A percentile compares a stretch with the other conserved stretches of the same genome.
Evolutionary conservation across 2,888 invertebrate species (phyloP).

Genomic region (Hermodice carunculata): DNA sequence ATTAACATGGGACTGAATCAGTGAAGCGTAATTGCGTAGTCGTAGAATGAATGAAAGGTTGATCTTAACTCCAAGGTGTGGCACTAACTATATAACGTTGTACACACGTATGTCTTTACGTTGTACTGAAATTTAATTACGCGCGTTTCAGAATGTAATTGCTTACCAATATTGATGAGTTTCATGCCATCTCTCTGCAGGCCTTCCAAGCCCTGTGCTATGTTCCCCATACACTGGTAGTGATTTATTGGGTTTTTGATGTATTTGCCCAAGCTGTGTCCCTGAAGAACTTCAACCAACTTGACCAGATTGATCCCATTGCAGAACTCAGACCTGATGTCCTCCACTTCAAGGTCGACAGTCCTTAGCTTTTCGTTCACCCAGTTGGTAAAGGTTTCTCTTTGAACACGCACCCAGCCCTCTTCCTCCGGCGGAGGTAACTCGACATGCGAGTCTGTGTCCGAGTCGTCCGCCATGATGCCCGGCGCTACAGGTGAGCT

Average conservation of each 20-base stretch:
- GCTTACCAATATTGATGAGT: conserved; percentile 92
- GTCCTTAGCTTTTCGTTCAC: conserved; percentile 80
- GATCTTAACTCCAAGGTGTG: too few relatives aligned
- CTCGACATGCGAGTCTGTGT: conserved; percentile 9
- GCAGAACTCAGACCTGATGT: conserved; percentile 88
- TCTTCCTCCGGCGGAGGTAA: conserved; percentile 23
- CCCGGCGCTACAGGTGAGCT: too few relatives aligned
- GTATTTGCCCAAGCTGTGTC: conserved; percentile 57
- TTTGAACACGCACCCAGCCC: conserved; percentile 76
- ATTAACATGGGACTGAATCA: too few relatives aligned
- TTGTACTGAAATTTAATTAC: too few relatives aligned
- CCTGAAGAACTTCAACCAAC: conserved; percentile 78
- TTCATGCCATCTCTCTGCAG: conserved; percentile 95
- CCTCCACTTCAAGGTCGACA: conserved; percentile 76
- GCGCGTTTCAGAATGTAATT: background rate
- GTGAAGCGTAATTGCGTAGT: too few relatives aligned
- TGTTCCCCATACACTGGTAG: conserved; percentile 74
- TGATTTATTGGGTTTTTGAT: conserved; percentile 31
- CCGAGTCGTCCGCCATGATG: conserved; percentile 5
- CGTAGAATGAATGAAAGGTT: too few relatives aligned
- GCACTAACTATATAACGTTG: too few relatives aligned
- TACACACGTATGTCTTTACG: too few relatives aligned
- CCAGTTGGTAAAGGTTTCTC: conserved; percentile 92
- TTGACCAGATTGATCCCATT: conserved; percentile 93
- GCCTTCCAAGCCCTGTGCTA: conserved; percentile 91